Evolutionary conservation across 1,140 invertebrate species (phyloP).

Genomic region (Camponotus pennsylvanicus): DNA sequence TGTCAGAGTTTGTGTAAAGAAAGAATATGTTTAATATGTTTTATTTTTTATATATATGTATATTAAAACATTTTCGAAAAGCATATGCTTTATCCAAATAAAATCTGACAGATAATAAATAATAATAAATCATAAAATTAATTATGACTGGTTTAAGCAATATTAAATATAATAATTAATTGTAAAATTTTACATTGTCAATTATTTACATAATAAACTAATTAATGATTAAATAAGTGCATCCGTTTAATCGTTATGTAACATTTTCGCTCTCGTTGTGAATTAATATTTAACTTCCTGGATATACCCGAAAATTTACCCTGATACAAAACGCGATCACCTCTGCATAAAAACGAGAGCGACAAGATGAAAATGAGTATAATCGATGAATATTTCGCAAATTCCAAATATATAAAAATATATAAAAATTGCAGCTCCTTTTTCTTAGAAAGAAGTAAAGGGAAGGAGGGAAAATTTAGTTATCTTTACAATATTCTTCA

Average conservation of each 20-base stretch:
- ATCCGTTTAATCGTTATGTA: slow-evolving; percentile 1
- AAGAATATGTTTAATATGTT: too few relatives aligned
- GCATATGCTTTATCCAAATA: neutral
- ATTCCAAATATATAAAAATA: neutral
- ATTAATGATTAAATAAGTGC: slow-evolving; percentile 35
- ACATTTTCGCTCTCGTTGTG: slow-evolving; percentile 24
- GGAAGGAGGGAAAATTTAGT: neutral
- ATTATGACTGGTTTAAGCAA: neutral
- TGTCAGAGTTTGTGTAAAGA: too few relatives aligned
- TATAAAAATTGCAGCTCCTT: neutral
- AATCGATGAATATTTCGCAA: neutral
- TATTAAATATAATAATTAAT: neutral
- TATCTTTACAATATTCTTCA: neutral
- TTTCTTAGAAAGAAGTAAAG: too few relatives aligned
- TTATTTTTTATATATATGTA: too few relatives aligned
- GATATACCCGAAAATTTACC: slow-evolving; percentile 15
- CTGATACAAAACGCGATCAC: slow-evolving; percentile 5
- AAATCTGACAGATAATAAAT: neutral
- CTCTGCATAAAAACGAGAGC: neutral
- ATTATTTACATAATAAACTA: neutral
- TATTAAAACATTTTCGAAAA: neutral
- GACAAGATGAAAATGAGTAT: slow-evolving; percentile 19
- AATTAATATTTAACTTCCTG: slow-evolving; percentile 29
- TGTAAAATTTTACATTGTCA: neutral
- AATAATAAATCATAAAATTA: slow-evolving; percentile 13